A percentile compares a stretch with the other conserved stretches of the same genome.
Conservation (phyloP, 2,797 vertebrate species). For the Euthynnus affinis region DNA sequence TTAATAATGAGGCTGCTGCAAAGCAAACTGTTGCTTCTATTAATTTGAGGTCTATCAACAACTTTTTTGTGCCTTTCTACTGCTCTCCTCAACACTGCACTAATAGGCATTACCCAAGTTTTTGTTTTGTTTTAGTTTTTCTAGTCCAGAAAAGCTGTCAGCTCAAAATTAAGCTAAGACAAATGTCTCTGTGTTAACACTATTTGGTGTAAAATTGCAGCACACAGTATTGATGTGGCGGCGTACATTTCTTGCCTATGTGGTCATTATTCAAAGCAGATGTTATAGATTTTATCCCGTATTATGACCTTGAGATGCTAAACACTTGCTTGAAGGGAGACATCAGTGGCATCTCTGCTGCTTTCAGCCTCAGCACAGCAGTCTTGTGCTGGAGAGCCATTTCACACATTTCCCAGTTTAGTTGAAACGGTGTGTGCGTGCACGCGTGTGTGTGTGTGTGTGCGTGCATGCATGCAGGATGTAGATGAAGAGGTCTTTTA, state of each 20-base stretch:
- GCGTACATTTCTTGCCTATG: conserved; percentile 81
- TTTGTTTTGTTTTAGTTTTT: conserved; percentile 5
- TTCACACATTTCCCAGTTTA: conserved; percentile 52
- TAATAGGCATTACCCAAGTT: conserved; percentile 44
- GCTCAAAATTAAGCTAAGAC: conserved; percentile 73
- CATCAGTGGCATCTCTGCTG: conserved; percentile 78
- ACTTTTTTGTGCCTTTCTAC: conserved; percentile 60
- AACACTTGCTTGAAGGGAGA: conserved; percentile 77
- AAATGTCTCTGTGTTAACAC: conserved; percentile 72
- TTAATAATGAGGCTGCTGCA: conserved; percentile 49
- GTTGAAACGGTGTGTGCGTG: conserved; percentile 41
- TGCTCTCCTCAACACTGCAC: conserved; percentile 39
- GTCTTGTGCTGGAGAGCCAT: conserved; percentile 25
- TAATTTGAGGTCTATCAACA: conserved; percentile 71
- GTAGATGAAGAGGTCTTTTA: conserved; percentile 62
- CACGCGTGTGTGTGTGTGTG: conserved; percentile 27
- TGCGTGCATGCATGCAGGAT: conserved; percentile 33
- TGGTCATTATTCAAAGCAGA: conserved; percentile 85
- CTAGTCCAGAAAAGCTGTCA: conserved; percentile 68
- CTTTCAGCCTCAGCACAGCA: conserved; percentile 54
- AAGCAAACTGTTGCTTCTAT: conserved; percentile 55
- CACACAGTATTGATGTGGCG: conserved; percentile 70
- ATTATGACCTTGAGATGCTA: conserved; percentile 83
- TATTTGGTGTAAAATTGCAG: conserved; percentile 70
- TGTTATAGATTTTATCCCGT: conserved; percentile 83